phyloP scores from a whole-genome alignment of 2,797 vertebrate genomes.

The Rhabdophis nuchalis region DNA sequence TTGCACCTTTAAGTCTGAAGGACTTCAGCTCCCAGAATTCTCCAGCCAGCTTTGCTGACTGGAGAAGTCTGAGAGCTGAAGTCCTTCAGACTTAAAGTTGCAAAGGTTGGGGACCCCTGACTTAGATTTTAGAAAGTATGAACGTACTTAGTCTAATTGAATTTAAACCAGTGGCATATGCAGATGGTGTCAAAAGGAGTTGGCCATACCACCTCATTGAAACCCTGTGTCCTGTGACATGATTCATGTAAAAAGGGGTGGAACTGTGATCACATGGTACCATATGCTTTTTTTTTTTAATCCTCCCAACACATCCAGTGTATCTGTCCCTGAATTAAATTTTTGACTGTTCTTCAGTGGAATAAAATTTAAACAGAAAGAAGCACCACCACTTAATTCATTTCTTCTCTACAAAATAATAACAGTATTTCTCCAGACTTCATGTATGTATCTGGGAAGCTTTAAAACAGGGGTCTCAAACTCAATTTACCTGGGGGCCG shows the following conservation, averaged over 20 bases:
- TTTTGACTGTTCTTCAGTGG: neutral
- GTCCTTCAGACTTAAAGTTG: too few species aligned
- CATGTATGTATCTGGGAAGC: conserved; percentile 54
- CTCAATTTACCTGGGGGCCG: too few species aligned
- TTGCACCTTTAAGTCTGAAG: too few species aligned
- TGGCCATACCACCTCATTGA: neutral
- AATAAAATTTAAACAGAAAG: neutral
- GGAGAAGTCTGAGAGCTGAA: too few species aligned
- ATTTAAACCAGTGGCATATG: neutral
- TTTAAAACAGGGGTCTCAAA: too few species aligned
- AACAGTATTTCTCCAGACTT: conserved; percentile 44
- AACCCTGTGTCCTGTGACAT: neutral
- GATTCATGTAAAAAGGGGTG: neutral
- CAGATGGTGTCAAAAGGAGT: neutral
- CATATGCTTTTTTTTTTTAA: neutral
- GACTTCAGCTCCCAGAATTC: too few species aligned
- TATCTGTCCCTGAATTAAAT: neutral
- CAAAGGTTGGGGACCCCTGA: too few species aligned
- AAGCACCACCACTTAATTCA: conserved; percentile 10
- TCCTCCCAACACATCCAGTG: accelerated
- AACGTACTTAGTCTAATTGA: neutral
- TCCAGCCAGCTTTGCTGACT: too few species aligned
- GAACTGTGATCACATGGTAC: neutral
- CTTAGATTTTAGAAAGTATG: conserved; percentile 28
- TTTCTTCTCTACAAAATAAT: conserved; percentile 28